Evolutionary conservation across 2,888 invertebrate genomes (phyloP).

Genomic region (Stictocephala bisonia): DNA sequence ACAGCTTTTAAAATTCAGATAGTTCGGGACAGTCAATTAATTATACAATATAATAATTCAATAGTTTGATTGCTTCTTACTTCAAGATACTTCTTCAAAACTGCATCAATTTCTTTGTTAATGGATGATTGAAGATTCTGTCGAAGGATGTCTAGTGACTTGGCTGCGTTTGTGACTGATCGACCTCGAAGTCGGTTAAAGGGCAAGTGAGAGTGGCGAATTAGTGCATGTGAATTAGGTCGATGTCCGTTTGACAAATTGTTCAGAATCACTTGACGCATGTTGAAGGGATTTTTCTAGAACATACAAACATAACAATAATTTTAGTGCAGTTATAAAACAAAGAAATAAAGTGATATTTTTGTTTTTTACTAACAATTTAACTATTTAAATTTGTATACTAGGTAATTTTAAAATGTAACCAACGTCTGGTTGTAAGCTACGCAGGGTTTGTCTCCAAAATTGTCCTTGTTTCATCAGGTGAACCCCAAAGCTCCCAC

Average conservation of each 20-base stretch:
- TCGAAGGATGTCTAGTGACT: slow-evolving; percentile 79
- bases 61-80: slow-evolving; percentile 64
- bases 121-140: slow-evolving; percentile 82
- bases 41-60: background rate
- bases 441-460: no score
- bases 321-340: no score
- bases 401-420: no score
- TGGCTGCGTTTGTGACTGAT: slow-evolving; percentile 73
- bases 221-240: slow-evolving; percentile 59
- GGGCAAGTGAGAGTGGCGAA: slow-evolving; percentile 57
- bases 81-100: slow-evolving; percentile 82
- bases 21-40: no score
- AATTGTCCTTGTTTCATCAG: no score
- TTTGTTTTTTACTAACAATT: no score
- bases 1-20: no score
- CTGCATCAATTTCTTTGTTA: slow-evolving; percentile 81
- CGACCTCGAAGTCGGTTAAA: slow-evolving; percentile 64
- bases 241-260: slow-evolving; percentile 71
- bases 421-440: no score
- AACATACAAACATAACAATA: slow-evolving; percentile 51
- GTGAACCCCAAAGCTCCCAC: no score
- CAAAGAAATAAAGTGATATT: no score
- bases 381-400: no score
- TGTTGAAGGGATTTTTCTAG: slow-evolving; percentile 72
- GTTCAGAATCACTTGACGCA: slow-evolving; percentile 78